phyloP scores from a whole-genome alignment of 2,888 invertebrate species.

The Drosophila algonquin region DNA sequence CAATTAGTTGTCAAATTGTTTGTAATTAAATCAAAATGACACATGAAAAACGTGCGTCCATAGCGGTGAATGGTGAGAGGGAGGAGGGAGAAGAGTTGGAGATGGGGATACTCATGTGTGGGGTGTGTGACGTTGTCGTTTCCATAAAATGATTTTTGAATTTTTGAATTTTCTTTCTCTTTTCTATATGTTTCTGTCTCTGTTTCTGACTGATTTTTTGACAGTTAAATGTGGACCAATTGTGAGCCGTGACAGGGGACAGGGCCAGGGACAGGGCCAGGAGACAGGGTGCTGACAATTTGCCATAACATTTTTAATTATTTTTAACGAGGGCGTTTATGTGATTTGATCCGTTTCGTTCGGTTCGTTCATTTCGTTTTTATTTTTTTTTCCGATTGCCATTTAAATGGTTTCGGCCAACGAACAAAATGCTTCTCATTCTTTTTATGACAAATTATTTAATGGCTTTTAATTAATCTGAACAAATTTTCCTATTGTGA shows the following conservation, averaged over 20 bases:
- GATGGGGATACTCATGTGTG: neutral
- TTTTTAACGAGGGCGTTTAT: slow-evolving; percentile 76
- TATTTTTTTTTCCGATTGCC: slow-evolving; percentile 3
- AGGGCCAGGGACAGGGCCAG: neutral
- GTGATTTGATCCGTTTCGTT: slow-evolving; percentile 53
- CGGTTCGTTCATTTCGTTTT: neutral
- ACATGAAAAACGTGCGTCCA: slow-evolving; percentile 53
- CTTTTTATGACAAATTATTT: slow-evolving; percentile 72
- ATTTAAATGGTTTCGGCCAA: slow-evolving; percentile 24
- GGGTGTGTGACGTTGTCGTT: slow-evolving; percentile 62
- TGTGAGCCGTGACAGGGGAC: slow-evolving; percentile 62
- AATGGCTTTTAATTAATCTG: slow-evolving; percentile 72
- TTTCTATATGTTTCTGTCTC: slow-evolving; percentile 8
- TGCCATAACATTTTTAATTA: slow-evolving; percentile 76
- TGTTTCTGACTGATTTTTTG: slow-evolving; percentile 27
- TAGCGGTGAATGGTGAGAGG: too few relatives aligned
- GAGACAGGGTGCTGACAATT: slow-evolving; percentile 72
- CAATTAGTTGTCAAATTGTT: slow-evolving; percentile 81
- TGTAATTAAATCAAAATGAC: slow-evolving; percentile 78
- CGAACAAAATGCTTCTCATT: slow-evolving; percentile 52
- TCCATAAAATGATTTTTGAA: slow-evolving; percentile 66
- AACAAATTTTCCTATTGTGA: slow-evolving; percentile 41
- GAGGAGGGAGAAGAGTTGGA: neutral
- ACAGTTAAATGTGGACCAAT: slow-evolving; percentile 71
- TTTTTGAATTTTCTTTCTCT: slow-evolving; percentile 38